These are phyloP conservation scores for Deilephila elpenor DNA, from an alignment of 2,888 invertebrate species.

Conservation along the genomic window DNA sequence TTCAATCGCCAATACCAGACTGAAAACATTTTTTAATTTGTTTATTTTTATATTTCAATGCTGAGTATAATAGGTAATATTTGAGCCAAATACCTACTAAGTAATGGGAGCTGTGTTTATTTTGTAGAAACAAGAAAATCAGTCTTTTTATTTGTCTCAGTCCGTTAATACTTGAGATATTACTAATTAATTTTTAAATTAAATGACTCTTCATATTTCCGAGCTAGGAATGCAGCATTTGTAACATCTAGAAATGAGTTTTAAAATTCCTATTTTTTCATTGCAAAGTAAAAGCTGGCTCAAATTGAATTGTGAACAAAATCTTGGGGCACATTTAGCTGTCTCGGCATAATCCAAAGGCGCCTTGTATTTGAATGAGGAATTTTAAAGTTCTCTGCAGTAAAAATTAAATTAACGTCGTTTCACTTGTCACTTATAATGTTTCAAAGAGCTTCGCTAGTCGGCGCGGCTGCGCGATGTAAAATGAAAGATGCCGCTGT, in stretches of 20 bases:
- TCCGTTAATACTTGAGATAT: no score
- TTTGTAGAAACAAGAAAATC: no score
- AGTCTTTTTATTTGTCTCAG: no score
- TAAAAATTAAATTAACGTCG: conserved; percentile 19
- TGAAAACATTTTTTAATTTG: no score
- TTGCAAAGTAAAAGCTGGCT: background rate
- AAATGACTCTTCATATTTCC: no score
- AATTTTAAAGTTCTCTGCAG: conserved; percentile 20
- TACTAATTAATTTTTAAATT: no score
- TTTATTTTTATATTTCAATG: no score
- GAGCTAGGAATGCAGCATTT: background rate
- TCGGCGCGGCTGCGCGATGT: background rate
- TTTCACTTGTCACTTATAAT: conserved; percentile 13
- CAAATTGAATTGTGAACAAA: conserved; percentile 19
- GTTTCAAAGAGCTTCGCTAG: conserved; percentile 6
- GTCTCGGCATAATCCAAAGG: background rate
- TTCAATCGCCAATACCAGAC: no score
- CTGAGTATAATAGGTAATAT: no score
- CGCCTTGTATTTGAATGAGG: conserved; percentile 12
- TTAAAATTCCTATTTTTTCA: background rate
- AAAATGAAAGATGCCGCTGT: background rate
- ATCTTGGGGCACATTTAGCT: conserved; percentile 7
- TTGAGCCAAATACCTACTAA: no score
- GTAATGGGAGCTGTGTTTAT: no score
- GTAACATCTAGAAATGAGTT: background rate